A percentile compares a stretch with the other conserved stretches of the same genome.
phyloP scores from a whole-genome alignment of 2,888 invertebrate species.

The Rotaria socialis region DNA sequence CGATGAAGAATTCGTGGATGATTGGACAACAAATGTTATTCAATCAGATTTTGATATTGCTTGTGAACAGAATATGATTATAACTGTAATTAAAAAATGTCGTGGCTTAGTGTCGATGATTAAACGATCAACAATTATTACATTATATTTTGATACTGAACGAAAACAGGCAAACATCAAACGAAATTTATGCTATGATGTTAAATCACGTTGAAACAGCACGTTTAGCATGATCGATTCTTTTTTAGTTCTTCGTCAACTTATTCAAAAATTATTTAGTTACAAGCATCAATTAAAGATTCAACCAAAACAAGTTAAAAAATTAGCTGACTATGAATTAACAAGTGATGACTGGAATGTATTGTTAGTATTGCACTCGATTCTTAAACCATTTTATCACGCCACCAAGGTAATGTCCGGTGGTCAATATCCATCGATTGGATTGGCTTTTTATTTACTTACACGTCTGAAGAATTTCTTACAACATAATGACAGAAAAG shows the following conservation, averaged over 20 bases:
- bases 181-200: slow-evolving; percentile 9
- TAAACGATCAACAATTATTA: neutral
- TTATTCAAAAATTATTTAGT: neutral
- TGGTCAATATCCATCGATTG: neutral
- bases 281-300: neutral
- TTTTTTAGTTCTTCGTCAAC: neutral
- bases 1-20: neutral
- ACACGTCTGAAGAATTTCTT: neutral
- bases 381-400: slow-evolving; percentile 2
- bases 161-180: neutral
- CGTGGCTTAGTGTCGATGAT: neutral
- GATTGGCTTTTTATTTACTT: neutral
- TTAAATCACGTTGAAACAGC: slow-evolving; percentile 7
- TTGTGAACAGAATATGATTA: neutral
- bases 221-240: neutral
- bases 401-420: neutral
- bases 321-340: neutral
- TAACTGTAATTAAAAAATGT: neutral
- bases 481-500: neutral
- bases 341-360: neutral
- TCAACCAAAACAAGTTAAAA: neutral
- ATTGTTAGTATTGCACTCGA: neutral
- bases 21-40: neutral
- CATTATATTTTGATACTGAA: neutral
- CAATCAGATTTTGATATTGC: neutral